A percentile compares a stretch with the other conserved stretches of the same genome.
Conservation (phyloP, 2,888 invertebrate genomes). For the Leptopilina drosophilae region DNA sequence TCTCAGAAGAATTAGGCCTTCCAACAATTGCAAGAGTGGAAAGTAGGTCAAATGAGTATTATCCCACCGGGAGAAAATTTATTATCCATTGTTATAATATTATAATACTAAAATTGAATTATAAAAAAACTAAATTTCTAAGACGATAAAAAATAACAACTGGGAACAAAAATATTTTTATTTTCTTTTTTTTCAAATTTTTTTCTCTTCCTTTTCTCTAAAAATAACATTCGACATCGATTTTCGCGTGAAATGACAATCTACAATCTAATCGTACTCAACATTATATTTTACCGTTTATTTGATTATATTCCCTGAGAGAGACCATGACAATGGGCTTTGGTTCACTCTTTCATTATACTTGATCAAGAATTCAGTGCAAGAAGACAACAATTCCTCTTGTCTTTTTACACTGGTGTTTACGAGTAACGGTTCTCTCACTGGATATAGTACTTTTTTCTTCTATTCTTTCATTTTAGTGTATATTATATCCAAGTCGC, state of each 20-base stretch:
- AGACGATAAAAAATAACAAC: too few species aligned
- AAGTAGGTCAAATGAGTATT: too few species aligned
- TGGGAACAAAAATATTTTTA: background rate
- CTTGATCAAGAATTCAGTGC: slow-evolving; percentile 34
- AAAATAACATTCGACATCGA: background rate
- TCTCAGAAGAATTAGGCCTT: too few species aligned
- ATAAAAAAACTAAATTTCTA: too few species aligned
- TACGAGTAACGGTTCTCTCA: slow-evolving; percentile 37
- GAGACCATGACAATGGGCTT: slow-evolving; percentile 19
- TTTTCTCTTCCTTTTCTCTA: background rate
- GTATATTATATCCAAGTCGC: slow-evolving; percentile 1
- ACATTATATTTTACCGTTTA: slow-evolving; percentile 24
- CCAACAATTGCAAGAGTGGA: too few species aligned
- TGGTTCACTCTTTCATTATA: slow-evolving; percentile 37
- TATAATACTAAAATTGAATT: too few species aligned
- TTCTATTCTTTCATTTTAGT: background rate
- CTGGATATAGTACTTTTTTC: background rate
- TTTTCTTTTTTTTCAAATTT: background rate
- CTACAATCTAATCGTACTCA: background rate
- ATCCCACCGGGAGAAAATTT: too few species aligned
- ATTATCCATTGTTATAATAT: too few species aligned
- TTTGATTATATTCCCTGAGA: slow-evolving; percentile 22
- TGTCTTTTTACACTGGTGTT: slow-evolving; percentile 37
- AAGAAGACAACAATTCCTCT: slow-evolving; percentile 19
- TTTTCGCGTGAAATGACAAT: slow-evolving; percentile 16